Percentiles rank a stretch among this genome's conserved stretches.
These are phyloP conservation scores for Griposia aprilina DNA, from an alignment of 2,888 invertebrate species.

Conservation along the genomic window DNA sequence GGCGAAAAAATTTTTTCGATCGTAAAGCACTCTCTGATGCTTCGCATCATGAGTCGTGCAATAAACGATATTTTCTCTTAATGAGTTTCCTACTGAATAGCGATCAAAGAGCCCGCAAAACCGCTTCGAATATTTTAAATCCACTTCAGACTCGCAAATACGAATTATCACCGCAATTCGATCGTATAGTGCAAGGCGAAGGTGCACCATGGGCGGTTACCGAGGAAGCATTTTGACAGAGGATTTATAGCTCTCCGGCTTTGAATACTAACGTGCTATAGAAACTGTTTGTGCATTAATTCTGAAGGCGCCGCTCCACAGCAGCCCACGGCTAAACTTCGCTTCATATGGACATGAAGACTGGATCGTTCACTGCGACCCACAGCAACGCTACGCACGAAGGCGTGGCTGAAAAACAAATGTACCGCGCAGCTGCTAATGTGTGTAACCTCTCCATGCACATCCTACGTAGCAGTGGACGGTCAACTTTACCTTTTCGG, in stretches of 20 bases:
- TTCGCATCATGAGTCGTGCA: too few relatives aligned
- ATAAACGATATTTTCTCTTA: background rate
- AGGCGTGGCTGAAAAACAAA: background rate
- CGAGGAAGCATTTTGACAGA: slow-evolving; percentile 65
- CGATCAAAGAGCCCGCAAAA: background rate
- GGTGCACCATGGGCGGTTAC: slow-evolving; percentile 69
- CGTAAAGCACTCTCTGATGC: too few relatives aligned
- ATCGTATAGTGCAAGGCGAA: slow-evolving; percentile 64
- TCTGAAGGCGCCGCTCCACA: background rate
- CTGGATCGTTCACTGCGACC: too few relatives aligned
- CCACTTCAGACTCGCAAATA: slow-evolving; percentile 51
- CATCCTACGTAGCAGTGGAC: background rate
- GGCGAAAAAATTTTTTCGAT: too few relatives aligned
- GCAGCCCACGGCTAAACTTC: background rate
- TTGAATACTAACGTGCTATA: slow-evolving; percentile 62
- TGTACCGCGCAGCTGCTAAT: background rate
- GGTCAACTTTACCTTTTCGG: slow-evolving; percentile 24
- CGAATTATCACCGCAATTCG: slow-evolving; percentile 61
- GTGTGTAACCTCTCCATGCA: background rate
- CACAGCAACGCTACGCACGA: background rate
- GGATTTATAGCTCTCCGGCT: slow-evolving; percentile 68
- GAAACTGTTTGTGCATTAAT: slow-evolving; percentile 66
- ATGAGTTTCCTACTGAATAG: background rate
- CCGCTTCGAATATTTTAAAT: slow-evolving; percentile 25
- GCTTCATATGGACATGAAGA: background rate